Percentiles rank a stretch among this genome's conserved stretches.
phyloP scores from a whole-genome alignment of 2,888 invertebrate species.

The Papilio elwesi region DNA sequence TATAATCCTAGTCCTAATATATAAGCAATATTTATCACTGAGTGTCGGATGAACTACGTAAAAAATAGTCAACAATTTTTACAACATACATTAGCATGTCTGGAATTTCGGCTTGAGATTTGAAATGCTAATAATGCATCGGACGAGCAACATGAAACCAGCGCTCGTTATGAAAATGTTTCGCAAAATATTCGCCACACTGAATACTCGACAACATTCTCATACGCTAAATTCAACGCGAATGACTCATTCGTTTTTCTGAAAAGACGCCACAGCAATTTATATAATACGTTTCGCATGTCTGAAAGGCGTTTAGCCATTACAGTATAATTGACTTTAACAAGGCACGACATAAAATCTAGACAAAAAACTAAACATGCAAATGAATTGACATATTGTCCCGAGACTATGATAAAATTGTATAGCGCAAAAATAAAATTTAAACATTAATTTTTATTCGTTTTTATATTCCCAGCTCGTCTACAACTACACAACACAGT shows the following conservation, averaged over 20 bases:
- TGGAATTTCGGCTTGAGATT: slow-evolving; percentile 1
- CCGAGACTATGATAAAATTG: background rate
- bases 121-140: slow-evolving; percentile 11
- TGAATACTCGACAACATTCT: slow-evolving; percentile 8
- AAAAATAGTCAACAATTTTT: background rate
- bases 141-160: background rate
- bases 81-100: background rate
- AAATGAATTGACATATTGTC: slow-evolving; percentile 9
- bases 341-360: slow-evolving; percentile 22
- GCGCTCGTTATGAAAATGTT: background rate
- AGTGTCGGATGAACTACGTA: background rate
- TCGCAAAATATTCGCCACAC: slow-evolving; percentile 3
- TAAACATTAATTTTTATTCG: background rate
- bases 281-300: slow-evolving; percentile 38
- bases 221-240: slow-evolving; percentile 17
- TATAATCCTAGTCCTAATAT: background rate
- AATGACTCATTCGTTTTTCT: slow-evolving; percentile 35
- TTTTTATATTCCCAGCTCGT: slow-evolving; percentile 80
- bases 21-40: background rate
- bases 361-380: slow-evolving; percentile 18
- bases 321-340: slow-evolving; percentile 33
- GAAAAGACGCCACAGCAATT: slow-evolving; percentile 10
- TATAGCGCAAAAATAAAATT: background rate
- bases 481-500: slow-evolving; percentile 86
- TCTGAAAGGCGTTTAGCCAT: slow-evolving; percentile 33